Evolutionary conservation across 2,797 vertebrate genomes (phyloP), one percentile per base, ranked within the genome.

Genomic region (Chelon labrosus): DNA sequence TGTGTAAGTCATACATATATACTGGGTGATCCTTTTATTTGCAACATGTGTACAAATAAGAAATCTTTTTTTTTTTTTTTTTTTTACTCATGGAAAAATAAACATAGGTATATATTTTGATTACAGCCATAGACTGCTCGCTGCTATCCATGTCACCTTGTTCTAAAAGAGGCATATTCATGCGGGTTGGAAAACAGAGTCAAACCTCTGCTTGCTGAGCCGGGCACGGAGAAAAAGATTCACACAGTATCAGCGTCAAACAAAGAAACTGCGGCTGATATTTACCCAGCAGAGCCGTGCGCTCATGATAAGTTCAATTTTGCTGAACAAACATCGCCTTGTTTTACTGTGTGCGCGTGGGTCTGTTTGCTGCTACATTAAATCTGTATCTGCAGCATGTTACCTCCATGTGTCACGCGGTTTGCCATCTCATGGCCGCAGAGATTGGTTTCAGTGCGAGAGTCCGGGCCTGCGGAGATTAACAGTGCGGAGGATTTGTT

Each of bases 211-310:
- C 52, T 49, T 67, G 63, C 66, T 62, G 57, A 42, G 19, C 58
- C 67, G 64, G 63, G 37, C 11, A 38, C 9, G 4, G 38, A 38
- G 57, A 41, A 79, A 80, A 76, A 78, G 58, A 79, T 46, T 70
- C 65, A 57, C 69, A 65, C 55, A 68, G 56, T 58, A 77, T 82
- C 83, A 75, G 51, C 44, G 61, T 73, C 75, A 88, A 83, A 86
- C 85, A 85, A 59, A 85, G 73, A 77, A 89, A 79, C 79, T 83
- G 70, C 65, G 51, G 76, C 63, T 84, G 69, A 79, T 89, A 85
- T 91, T 88, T 83, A 76, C 80, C 59, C 62, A 76, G 73, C 61
- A 57, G 73, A 83, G 75, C 80, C 73, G 41, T 67, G 39, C 55
- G 65, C 77, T 72, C 77, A 82, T 75, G 63, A 82, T 73, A 64